A percentile compares a stretch with the other conserved stretches of the same genome.
These are phyloP conservation scores for Melanerpes formicivorus DNA, from an alignment of 2,113 vertebrate genomes.

Conservation along the genomic window DNA sequence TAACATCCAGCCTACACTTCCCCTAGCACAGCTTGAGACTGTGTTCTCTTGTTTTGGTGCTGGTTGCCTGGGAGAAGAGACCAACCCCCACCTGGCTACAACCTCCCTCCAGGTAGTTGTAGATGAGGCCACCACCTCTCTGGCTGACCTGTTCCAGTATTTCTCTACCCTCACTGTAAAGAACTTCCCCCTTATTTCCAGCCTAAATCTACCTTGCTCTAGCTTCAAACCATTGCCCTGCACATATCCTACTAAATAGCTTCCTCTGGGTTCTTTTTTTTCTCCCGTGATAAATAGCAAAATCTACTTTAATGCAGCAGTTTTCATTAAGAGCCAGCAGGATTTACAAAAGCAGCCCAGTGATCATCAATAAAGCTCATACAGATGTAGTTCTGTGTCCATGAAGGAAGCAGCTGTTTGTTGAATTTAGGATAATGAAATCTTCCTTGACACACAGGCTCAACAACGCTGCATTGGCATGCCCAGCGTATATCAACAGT, in stretches of 20 bases:
- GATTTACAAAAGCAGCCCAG: conserved; percentile 41
- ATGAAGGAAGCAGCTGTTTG: conserved; percentile 48
- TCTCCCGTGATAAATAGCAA: background rate
- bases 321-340: conserved; percentile 51
- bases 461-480: conserved; percentile 28
- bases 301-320: conserved; percentile 34
- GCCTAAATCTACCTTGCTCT: too few species aligned
- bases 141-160: too few species aligned
- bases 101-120: too few species aligned
- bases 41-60: too few species aligned
- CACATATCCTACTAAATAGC: background rate
- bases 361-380: conserved; percentile 29
- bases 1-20: too few species aligned
- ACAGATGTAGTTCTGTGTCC: conserved; percentile 43
- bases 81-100: too few species aligned
- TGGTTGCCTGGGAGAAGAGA: too few species aligned
- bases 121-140: too few species aligned
- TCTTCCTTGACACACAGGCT: conserved; percentile 8
- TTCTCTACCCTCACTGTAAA: too few species aligned
- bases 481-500: conserved; percentile 21
- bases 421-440: conserved; percentile 60
- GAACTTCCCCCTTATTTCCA: too few species aligned
- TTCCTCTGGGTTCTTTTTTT: background rate
- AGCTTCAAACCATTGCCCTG: background rate
- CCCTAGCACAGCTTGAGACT: too few species aligned